Base-by-base conservation (phyloP, 2,113 vertebrate species). In the Silurus glanis region DNA sequence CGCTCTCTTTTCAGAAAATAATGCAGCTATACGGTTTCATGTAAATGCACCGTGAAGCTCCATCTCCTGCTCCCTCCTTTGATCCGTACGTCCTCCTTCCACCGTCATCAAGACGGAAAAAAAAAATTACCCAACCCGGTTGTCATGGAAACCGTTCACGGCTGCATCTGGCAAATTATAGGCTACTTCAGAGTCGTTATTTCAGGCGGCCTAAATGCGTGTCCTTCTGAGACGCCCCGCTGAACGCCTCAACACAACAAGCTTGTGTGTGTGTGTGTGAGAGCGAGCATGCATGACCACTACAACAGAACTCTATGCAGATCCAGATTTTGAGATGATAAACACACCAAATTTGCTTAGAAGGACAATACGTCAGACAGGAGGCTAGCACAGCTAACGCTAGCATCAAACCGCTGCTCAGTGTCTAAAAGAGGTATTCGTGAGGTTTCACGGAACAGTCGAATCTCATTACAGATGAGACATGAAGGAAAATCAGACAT, bases 71-170 rank as follows among this genome's bases (percentile, higher is more conserved):
- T 13, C 3, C 14, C 28, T 58, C 55, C 7, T 21, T 80, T 85
- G 64, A 82, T 76, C 85, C 80, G 55, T 76, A 58, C 17, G 23
- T 81, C 75, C 67, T 86, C 72, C 74, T 80, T 23, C 62, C 56
- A 74, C 61, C 53, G 6, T 47, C 25, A 21, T 80, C 71, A 64
- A 13, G 47, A 25, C 75, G 21, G 21, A 23, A 67, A 37, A 71
- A 28, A 67, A 83, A 87, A 87, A 82, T 80, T 88, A 87, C 89
- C 83, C 45, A 88, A 87, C 82, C 23, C 81, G 89, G 93, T 95
- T 94, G 92, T 94, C 94, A 95, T 95, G 95, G 95, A 94, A 93
- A 95, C 95, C 89, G 79, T 89, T 94, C 93, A 94, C 94, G 93
- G 93, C 93, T 91, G 92, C 94, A 94, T 94, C 94, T 94, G 94